Percentiles rank a stretch among this genome's conserved stretches.
phyloP scores from a whole-genome alignment of 2,888 invertebrate species.

The Cephus pulcher region DNA sequence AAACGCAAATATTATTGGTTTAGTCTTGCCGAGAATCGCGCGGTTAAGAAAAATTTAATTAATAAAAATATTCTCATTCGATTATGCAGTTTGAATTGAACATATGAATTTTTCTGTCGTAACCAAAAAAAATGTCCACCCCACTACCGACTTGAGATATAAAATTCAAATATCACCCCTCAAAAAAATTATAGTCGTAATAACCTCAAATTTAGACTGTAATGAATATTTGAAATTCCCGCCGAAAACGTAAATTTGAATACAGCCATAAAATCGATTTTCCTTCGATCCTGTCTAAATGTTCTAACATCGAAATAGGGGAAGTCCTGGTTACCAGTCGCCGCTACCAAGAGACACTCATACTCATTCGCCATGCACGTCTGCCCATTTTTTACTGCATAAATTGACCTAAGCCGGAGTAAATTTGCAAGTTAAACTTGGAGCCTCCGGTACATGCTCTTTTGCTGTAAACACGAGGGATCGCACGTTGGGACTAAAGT shows the following conservation, averaged over 20 bases:
- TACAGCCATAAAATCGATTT: not conserved
- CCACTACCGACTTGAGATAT: not conserved
- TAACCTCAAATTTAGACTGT: too few relatives aligned
- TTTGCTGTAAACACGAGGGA: not conserved
- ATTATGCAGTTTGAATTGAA: not conserved
- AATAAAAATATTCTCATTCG: not conserved
- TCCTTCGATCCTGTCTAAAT: not conserved
- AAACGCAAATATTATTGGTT: not conserved
- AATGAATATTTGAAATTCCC: not conserved
- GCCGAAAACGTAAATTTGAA: not conserved
- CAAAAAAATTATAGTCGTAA: too few relatives aligned
- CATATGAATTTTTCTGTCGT: not conserved
- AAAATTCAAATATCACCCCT: not conserved
- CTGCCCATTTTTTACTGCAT: not conserved
- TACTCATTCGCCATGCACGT: not conserved
- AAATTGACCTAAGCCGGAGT: too few relatives aligned
- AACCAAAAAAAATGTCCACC: too few relatives aligned
- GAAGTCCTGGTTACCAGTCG: not conserved
- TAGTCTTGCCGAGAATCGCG: not conserved
- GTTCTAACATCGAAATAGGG: not conserved
- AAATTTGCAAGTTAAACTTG: not conserved
- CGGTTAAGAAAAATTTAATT: not conserved
- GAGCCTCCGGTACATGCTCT: not conserved
- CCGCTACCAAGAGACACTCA: not conserved
- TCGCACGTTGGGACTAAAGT: not conserved